phyloP scores from a whole-genome alignment of 2,113 vertebrate genomes.

The Rhynchopsitta pachyrhyncha region DNA sequence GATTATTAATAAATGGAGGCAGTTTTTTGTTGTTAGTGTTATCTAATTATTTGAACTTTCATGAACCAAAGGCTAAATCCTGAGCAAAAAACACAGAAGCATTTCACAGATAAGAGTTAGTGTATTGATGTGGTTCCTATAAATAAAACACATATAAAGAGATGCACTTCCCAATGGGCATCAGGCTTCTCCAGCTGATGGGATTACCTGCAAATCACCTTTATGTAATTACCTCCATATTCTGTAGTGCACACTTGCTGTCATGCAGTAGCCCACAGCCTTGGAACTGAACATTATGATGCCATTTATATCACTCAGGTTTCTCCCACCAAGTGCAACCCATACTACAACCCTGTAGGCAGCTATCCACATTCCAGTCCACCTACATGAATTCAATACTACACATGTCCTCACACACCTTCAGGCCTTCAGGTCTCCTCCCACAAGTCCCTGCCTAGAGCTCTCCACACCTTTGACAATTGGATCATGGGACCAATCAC shows the following conservation, averaged over 20 bases:
- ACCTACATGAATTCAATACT: background rate
- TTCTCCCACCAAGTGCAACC: background rate
- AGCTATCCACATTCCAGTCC: background rate
- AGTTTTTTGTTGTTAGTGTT: background rate
- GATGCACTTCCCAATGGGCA: background rate
- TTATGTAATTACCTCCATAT: background rate
- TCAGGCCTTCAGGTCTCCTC: background rate
- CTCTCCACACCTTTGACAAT: background rate
- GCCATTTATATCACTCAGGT: background rate
- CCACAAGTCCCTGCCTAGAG: background rate
- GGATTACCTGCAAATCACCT: background rate
- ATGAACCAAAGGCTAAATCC: background rate
- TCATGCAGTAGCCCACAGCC: rapidly evolving
- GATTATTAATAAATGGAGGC: background rate
- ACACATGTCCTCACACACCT: rapidly evolving
- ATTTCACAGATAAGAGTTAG: background rate
- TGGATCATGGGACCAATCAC: background rate
- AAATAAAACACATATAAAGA: background rate
- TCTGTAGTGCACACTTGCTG: background rate
- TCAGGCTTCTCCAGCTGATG: background rate
- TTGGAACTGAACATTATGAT: rapidly evolving
- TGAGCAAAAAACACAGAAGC: background rate
- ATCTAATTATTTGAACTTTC: background rate
- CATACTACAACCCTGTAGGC: background rate
- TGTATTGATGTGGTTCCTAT: background rate